A percentile compares a stretch with the other conserved stretches of the same genome.
These are phyloP conservation scores for Phrynosoma platyrhinos DNA, from an alignment of 2,113 vertebrate genomes.

Conservation along the genomic window DNA sequence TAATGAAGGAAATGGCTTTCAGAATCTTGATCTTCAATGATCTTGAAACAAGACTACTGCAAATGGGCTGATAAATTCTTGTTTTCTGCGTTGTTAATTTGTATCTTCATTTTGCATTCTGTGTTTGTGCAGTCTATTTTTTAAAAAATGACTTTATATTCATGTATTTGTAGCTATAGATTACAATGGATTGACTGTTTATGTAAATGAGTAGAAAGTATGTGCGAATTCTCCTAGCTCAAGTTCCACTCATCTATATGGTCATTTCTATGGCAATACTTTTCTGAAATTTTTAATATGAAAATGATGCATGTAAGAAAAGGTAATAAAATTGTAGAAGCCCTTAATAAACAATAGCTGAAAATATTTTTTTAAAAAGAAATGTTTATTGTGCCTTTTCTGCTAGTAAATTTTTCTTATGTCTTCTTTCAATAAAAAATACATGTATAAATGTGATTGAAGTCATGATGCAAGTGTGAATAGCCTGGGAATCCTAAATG, in stretches of 20 bases:
- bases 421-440: background rate
- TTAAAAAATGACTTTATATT: conserved; percentile 40
- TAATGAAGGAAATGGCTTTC: conserved; percentile 14
- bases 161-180: background rate
- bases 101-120: conserved; percentile 40
- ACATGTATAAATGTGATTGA: conserved; percentile 2
- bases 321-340: background rate
- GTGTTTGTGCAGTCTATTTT: conserved; percentile 38
- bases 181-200: background rate
- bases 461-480: background rate
- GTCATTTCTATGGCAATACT: background rate
- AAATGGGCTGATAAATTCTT: conserved; percentile 4
- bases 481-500: background rate
- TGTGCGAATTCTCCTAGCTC: background rate
- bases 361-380: background rate
- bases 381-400: background rate
- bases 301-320: background rate
- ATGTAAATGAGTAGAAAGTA: background rate
- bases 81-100: conserved; percentile 4
- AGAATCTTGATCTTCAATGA: background rate
- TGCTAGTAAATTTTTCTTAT: background rate
- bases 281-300: background rate
- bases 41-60: background rate
- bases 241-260: background rate
- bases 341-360: background rate